Base-by-base conservation (phyloP, 1,140 invertebrate genomes). In the Drosophila arizonae region DNA sequence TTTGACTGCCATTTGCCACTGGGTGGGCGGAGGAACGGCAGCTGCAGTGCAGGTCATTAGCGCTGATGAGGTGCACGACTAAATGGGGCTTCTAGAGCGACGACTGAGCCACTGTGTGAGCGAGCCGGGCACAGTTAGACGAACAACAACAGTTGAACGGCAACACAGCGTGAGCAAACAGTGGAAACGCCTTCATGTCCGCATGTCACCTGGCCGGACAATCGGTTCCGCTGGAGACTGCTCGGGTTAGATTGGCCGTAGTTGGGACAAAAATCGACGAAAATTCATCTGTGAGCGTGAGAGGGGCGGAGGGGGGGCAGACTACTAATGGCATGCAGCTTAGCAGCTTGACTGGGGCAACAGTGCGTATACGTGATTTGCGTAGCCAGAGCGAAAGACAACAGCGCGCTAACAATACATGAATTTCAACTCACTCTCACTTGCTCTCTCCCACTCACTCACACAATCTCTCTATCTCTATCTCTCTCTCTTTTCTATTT, bases 281-380 rank as follows among this genome's bases (percentile, higher is more conserved):
- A 86, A 81, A 86, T 86, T 77, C 81, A 85, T 85, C 81, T 81
- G 67, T 36, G n/a, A 43, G n/a, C n/a, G 15, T 17, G 21, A 24
- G 21, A 24, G 21, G 21, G 21, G n/a, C n/a, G n/a, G 54, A 15
- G n/a, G n/a, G 15, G 13, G n/a, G 21, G 36, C 45, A 41, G 57
- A 24, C 74, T 64, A 30, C 75, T 77, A 77, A 77, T 70, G 75
- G 60, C 60, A 58, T 60, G 70, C 71, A 63, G 71, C 45, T 73
- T 63, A 73, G 55, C 75, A 63, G 46, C 36, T 52, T n/a, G 43
- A 39, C 52, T 55, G 50, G 45, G 55, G 13, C 52, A 51, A 46
- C 77, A 65, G 54, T 64, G 77, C 81, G 81, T 77, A 81, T 87
- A 86, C 84, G 82, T 86, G 84, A 82, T 87, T 87, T 79, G 67